Percentiles rank a stretch among this genome's conserved stretches.
These are phyloP conservation scores for Chaetorhynchus papuensis DNA, from an alignment of 2,113 vertebrate genomes.

Conservation along the genomic window DNA sequence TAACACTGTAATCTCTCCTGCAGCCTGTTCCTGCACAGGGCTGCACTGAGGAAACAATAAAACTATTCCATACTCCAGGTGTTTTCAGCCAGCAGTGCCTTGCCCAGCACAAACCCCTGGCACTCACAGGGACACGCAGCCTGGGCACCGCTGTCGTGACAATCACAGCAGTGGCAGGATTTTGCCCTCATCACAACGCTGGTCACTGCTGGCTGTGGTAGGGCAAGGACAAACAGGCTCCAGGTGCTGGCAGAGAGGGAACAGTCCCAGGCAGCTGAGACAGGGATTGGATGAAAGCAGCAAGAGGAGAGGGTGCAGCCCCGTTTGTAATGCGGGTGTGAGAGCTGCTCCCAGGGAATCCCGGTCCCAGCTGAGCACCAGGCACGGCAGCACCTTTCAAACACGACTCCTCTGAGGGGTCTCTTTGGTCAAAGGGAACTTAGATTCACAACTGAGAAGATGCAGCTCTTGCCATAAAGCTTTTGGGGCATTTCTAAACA, in stretches of 20 bases:
- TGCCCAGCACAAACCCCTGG: background rate
- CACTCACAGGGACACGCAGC: fast-evolving
- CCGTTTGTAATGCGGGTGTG: fast-evolving
- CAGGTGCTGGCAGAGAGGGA: background rate
- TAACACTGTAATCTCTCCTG: background rate
- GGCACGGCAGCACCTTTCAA: background rate
- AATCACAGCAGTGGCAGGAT: background rate
- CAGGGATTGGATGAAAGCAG: background rate
- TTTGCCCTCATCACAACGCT: background rate
- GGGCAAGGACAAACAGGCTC: background rate
- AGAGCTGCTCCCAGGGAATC: background rate
- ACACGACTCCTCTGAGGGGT: background rate
- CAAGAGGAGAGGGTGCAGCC: background rate
- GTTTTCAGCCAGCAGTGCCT: background rate
- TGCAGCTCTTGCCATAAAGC: background rate
- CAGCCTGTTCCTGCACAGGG: slow-evolving; percentile 4
- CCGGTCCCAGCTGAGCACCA: background rate
- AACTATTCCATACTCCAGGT: background rate
- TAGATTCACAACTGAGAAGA: background rate
- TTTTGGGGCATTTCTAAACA: background rate
- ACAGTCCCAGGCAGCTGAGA: background rate
- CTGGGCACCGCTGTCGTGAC: background rate
- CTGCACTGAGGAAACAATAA: background rate
- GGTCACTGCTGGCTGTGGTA: fast-evolving
- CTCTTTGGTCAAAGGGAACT: background rate